Conservation (phyloP, 2,888 invertebrate species). For the Andrena marginata region DNA sequence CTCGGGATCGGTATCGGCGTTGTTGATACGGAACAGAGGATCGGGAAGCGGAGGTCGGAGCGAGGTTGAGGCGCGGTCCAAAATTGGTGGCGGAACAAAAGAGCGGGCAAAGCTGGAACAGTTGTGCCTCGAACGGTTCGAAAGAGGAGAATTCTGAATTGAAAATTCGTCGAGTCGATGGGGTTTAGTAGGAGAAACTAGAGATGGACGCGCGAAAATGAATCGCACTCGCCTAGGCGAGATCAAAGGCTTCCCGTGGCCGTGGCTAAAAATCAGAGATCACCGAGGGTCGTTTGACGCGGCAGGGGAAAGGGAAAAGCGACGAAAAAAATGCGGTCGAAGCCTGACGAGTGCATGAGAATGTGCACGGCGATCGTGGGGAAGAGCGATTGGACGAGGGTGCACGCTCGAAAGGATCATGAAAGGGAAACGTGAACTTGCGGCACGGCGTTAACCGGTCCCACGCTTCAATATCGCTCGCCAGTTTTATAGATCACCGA, state of each 20-base stretch:
- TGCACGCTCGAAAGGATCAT: conserved; percentile 48
- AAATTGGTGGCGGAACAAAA: no score
- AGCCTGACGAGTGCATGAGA: conserved; percentile 75
- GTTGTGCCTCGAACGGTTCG: no score
- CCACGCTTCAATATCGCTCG: conserved; percentile 39
- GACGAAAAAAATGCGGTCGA: conserved; percentile 69
- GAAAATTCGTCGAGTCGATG: not conserved
- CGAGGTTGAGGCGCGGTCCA: no score
- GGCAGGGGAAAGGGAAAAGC: conserved; percentile 9
- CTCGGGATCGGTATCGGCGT: not conserved
- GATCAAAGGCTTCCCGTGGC: conserved; percentile 34
- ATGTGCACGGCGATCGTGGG: conserved; percentile 53
- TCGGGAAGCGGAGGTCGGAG: not conserved
- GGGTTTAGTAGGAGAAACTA: not conserved
- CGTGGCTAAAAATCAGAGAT: conserved; percentile 44
- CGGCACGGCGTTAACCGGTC: conserved; percentile 44
- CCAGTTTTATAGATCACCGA: conserved; percentile 19
- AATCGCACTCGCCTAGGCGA: conserved; percentile 8
- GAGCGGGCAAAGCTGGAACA: not conserved
- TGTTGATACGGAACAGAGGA: not conserved
- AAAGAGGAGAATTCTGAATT: no score
- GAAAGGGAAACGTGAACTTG: conserved; percentile 57
- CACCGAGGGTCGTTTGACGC: conserved; percentile 16
- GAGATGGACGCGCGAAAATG: not conserved
- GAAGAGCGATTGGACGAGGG: conserved; percentile 49